phyloP scores from a whole-genome alignment of 2,888 invertebrate genomes.

The Agrochola macilenta region DNA sequence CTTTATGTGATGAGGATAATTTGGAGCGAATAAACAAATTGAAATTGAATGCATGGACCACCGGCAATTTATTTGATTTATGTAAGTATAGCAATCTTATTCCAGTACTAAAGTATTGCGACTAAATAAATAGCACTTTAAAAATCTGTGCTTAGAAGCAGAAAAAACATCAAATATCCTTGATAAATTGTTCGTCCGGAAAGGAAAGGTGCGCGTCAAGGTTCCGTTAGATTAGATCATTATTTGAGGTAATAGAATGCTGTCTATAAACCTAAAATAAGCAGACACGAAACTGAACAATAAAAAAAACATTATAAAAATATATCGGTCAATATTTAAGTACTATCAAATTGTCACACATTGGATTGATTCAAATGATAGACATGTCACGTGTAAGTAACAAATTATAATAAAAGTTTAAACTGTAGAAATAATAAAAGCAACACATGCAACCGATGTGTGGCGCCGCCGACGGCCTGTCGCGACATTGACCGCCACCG shows the following conservation, averaged over 20 bases:
- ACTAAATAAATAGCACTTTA: constrained; percentile 20
- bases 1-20: constrained; percentile 60
- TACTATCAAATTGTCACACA: constrained; percentile 7
- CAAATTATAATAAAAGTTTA: constrained; percentile 65
- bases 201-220: constrained; percentile 63
- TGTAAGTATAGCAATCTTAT: constrained; percentile 1
- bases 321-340: neutral
- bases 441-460: constrained; percentile 83
- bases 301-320: constrained; percentile 6
- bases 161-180: constrained; percentile 56
- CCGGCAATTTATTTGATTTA: constrained; percentile 35
- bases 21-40: constrained; percentile 52
- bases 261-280: constrained; percentile 18
- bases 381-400: constrained; percentile 46
- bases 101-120: constrained; percentile 7
- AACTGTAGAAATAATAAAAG: constrained; percentile 77
- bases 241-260: constrained; percentile 41
- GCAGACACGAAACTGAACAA: neutral
- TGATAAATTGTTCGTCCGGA: constrained; percentile 62
- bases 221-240: constrained; percentile 61
- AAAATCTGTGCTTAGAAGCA: constrained; percentile 21
- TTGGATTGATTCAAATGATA: constrained; percentile 45
- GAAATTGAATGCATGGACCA: constrained; percentile 32
- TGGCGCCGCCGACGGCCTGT: constrained; percentile 81
- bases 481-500: constrained; percentile 90